phyloP scores from a whole-genome alignment of 1,140 invertebrate genomes.

The Drosophila repletoides region DNA sequence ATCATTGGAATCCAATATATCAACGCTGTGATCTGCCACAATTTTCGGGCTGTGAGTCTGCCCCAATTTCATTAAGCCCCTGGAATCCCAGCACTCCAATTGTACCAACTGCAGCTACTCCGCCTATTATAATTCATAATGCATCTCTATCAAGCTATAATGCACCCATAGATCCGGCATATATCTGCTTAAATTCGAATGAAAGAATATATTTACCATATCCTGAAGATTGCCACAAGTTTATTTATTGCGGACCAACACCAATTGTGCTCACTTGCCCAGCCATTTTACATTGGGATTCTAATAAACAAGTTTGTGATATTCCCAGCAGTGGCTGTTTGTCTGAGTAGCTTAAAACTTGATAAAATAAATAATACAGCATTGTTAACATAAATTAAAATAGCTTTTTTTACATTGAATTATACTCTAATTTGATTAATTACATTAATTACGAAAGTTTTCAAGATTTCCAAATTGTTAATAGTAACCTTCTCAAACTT shows the following conservation, averaged over 20 bases:
- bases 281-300: slow-evolving; percentile 44
- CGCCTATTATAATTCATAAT: slow-evolving; percentile 1
- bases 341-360: background rate
- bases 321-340: slow-evolving; percentile 3
- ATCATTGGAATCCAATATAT: slow-evolving; percentile 26
- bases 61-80: background rate
- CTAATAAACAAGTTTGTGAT: slow-evolving; percentile 14
- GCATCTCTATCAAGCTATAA: background rate
- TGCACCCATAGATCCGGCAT: slow-evolving; percentile 21
- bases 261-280: slow-evolving; percentile 43
- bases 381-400: no score
- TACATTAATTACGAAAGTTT: no score
- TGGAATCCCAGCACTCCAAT: background rate
- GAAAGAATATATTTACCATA: slow-evolving; percentile 42
- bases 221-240: slow-evolving; percentile 65
- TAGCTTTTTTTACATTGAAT: no score
- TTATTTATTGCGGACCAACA: slow-evolving; percentile 57
- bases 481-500: no score
- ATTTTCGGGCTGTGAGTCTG: background rate
- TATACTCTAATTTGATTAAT: no score
- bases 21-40: slow-evolving; percentile 32
- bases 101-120: slow-evolving; percentile 41
- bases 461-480: no score
- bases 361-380: no score
- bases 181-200: slow-evolving; percentile 13